Evolutionary conservation across 2,113 vertebrate genomes (phyloP).

Genomic region (Pangasianodon gigas): DNA sequence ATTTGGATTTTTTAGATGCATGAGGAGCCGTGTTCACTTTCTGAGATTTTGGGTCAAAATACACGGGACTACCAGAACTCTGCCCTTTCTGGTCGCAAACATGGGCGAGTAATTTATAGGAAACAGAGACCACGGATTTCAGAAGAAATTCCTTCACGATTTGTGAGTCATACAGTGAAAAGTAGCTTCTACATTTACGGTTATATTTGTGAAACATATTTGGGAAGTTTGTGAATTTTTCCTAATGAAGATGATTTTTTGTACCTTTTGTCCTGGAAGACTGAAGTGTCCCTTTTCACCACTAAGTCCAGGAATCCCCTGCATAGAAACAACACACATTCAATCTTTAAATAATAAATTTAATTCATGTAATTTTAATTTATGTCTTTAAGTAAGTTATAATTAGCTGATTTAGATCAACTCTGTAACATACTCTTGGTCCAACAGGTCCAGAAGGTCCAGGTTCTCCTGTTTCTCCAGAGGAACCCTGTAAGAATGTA

Average conservation of each 20-base stretch:
- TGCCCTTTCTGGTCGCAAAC: too few relatives aligned
- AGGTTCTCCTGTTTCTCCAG: slow-evolving; percentile 61
- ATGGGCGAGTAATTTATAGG: too few relatives aligned
- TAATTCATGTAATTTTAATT: not conserved
- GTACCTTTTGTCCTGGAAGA: slow-evolving; percentile 65
- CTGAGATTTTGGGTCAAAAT: too few relatives aligned
- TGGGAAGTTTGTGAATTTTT: not conserved
- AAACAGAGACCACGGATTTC: not conserved
- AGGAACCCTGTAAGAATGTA: slow-evolving; percentile 60
- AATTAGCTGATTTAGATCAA: not conserved
- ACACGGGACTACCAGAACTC: too few relatives aligned
- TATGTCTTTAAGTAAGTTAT: not conserved
- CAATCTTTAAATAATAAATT: not conserved
- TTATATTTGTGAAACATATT: not conserved
- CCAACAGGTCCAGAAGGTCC: slow-evolving; percentile 67
- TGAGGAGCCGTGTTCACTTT: too few relatives aligned
- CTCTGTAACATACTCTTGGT: slow-evolving; percentile 61
- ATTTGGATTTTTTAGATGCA: too few relatives aligned
- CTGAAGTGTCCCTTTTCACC: slow-evolving; percentile 62
- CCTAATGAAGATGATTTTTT: not conserved
- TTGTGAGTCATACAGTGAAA: not conserved
- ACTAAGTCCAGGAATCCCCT: slow-evolving; percentile 70
- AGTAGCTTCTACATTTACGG: not conserved
- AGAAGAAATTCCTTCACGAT: too few relatives aligned
- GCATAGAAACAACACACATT: not conserved